Evolutionary conservation across 2,888 invertebrate genomes (phyloP).

Genomic region (Lepas anatifera): DNA sequence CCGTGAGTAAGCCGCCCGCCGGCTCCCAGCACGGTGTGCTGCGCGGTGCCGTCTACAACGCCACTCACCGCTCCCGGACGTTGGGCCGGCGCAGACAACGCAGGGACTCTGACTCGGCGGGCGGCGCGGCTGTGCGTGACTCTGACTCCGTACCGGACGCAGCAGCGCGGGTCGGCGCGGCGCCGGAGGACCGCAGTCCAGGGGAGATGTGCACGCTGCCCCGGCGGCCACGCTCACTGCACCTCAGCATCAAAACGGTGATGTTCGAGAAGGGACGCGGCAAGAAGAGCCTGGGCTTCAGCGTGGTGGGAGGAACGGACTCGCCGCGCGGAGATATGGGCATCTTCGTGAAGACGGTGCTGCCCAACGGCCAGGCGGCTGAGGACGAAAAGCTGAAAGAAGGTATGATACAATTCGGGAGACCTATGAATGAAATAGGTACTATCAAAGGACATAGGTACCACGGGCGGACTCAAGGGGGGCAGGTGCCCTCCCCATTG

Average conservation of each 20-base stretch:
- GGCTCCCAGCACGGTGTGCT: not conserved
- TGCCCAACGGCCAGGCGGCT: constrained; percentile 71
- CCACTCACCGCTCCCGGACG: too few relatives aligned
- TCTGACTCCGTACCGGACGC: too few relatives aligned
- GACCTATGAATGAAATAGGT: too few relatives aligned
- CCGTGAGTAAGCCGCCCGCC: constrained; percentile 22
- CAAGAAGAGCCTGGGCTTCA: constrained; percentile 38
- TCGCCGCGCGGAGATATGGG: constrained; percentile 53
- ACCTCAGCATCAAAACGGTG: constrained; percentile 25
- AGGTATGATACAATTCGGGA: too few relatives aligned
- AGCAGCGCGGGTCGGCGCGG: too few relatives aligned
- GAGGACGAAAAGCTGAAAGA: constrained; percentile 70
- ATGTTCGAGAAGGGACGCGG: constrained; percentile 35
- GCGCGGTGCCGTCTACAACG: not conserved
- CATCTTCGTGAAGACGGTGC: constrained; percentile 78
- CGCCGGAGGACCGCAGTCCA: too few relatives aligned
- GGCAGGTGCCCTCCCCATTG: too few relatives aligned
- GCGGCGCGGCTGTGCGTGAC: too few relatives aligned
- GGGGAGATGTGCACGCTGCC: constrained; percentile 16
- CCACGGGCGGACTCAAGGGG: too few relatives aligned
- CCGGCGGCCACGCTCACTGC: constrained; percentile 18
- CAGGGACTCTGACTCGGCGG: too few relatives aligned
- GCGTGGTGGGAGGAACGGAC: constrained; percentile 39
- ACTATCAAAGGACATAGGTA: too few relatives aligned
- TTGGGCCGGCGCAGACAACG: too few relatives aligned